phyloP scores from a whole-genome alignment of 2,113 vertebrate genomes.

The Trachemys scripta region DNA sequence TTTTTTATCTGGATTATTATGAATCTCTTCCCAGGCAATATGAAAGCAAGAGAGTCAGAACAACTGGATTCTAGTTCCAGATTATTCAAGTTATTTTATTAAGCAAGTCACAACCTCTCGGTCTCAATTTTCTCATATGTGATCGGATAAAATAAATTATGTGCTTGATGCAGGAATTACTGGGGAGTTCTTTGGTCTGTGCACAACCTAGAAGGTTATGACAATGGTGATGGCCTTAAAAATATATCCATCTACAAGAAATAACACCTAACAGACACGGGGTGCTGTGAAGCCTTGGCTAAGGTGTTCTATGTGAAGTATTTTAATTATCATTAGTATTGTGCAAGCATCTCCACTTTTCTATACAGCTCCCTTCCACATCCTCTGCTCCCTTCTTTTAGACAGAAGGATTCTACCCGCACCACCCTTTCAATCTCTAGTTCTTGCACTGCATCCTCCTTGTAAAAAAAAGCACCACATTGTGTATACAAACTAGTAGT shows the following conservation, averaged over 20 bases:
- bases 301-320: neutral
- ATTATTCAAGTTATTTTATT: neutral
- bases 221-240: fast-evolving
- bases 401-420: no score
- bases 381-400: neutral
- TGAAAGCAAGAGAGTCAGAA: neutral
- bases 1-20: neutral
- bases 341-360: neutral
- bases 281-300: neutral
- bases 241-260: no score
- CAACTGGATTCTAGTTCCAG: neutral
- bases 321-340: neutral
- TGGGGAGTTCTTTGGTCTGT: neutral
- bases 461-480: no score
- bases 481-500: neutral
- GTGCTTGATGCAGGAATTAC: fast-evolving
- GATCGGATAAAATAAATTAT: neutral
- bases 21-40: neutral
- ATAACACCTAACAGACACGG: fast-evolving
- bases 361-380: fast-evolving
- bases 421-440: no score
- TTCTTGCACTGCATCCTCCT: no score
- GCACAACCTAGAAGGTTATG: neutral
- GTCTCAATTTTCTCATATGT: neutral
- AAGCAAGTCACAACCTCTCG: neutral